A percentile compares a stretch with the other conserved stretches of the same genome.
Evolutionary conservation across 2,113 vertebrate genomes (phyloP).

Genomic region (Noturus placidus): DNA sequence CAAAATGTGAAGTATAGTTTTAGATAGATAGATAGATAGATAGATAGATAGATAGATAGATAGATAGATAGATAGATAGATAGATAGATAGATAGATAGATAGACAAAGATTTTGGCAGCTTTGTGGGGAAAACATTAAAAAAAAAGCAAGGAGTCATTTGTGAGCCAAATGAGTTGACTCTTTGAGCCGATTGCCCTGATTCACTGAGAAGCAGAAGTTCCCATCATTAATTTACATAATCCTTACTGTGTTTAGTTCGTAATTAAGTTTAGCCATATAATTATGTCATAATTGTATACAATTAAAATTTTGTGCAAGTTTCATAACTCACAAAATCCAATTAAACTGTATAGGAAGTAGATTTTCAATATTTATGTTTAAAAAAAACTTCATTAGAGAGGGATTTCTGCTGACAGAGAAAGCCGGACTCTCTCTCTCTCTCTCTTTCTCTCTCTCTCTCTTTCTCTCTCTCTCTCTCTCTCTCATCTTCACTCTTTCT

Average conservation of each 20-base stretch:
- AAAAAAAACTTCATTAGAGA: slow-evolving; percentile 57
- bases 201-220: background rate
- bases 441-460: slow-evolving; percentile 39
- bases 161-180: background rate
- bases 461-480: slow-evolving; percentile 3
- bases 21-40: background rate
- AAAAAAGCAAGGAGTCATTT: too few species aligned
- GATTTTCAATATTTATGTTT: background rate
- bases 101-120: background rate
- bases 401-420: slow-evolving; percentile 55
- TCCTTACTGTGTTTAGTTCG: background rate
- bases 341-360: background rate
- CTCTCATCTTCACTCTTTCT: background rate
- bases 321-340: background rate
- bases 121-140: too few species aligned
- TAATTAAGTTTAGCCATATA: background rate
- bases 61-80: background rate
- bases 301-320: background rate
- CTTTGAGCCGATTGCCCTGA: background rate
- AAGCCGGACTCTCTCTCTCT: slow-evolving; percentile 46
- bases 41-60: background rate
- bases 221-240: background rate
- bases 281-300: background rate
- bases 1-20: background rate
- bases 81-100: background rate